Conservation (phyloP, 2,797 vertebrate genomes). For the Paratrypauchen microcephalus region DNA sequence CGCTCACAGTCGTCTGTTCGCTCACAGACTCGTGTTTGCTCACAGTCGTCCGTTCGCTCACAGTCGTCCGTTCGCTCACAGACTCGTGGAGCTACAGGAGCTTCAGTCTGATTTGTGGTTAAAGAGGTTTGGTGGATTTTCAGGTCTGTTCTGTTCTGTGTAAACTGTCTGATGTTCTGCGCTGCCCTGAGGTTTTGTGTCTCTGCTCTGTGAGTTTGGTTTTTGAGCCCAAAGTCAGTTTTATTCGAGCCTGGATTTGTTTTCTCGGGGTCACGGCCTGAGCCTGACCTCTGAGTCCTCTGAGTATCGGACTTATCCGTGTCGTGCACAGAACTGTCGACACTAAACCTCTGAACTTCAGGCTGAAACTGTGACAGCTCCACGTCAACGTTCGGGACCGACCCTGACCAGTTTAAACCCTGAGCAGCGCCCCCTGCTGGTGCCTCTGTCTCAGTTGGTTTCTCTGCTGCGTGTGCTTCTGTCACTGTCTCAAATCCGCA, state of each 20-base stretch:
- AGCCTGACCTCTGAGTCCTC: neutral
- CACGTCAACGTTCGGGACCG: neutral
- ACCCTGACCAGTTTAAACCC: neutral
- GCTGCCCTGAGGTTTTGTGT: slow-evolving; percentile 8
- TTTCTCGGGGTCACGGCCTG: neutral
- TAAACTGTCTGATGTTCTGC: too few species aligned
- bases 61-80: too few species aligned
- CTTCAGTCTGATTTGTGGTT: neutral
- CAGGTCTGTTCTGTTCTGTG: neutral
- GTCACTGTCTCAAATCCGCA: neutral
- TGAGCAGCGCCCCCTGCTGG: neutral
- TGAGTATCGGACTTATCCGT: neutral
- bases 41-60: too few species aligned
- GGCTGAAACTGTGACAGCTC: neutral
- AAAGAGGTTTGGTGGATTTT: neutral
- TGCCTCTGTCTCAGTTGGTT: neutral
- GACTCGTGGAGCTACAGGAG: neutral
- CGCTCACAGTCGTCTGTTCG: too few species aligned
- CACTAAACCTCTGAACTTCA: neutral
- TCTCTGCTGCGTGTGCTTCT: neutral
- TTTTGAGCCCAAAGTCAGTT: neutral
- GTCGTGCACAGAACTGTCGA: neutral
- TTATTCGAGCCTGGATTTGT: neutral
- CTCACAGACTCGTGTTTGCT: too few species aligned
- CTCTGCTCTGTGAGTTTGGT: neutral